Evolutionary conservation across 2,888 invertebrate genomes (phyloP), one percentile per base, ranked within the genome.

Genomic region (Tillus elongatus): DNA sequence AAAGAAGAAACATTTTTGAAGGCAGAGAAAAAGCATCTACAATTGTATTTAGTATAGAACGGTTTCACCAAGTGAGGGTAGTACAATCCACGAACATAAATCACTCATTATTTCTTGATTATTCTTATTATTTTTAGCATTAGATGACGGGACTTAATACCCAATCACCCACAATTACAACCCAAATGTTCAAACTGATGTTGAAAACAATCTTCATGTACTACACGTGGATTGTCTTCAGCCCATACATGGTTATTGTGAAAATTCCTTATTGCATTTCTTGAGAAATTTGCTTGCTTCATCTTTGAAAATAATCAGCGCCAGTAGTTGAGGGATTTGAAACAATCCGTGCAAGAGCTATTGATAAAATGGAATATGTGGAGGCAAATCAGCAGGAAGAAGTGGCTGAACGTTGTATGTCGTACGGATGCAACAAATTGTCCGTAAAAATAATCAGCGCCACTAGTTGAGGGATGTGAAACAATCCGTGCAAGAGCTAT

Each of bases 221-320:
- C 30, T 8, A 8, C 43, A 43, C 46, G 44, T 13, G 40, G 48
- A 38, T 49, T 47, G 30, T 50, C 45, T 16, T 38, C 36, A 15
- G 44, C 40, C 48, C 49, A 52, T 30, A 46, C 36, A 36, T 46
- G 46, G 31, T 30, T 42, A 40, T 50, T 49, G 31, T 48, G 42
- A 13, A 46, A 41, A 34, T 52, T 49, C 16, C 34, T 37, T 38
- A n/a, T n/a, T n/a, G n/a, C n/a, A n/a, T n/a, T n/a, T n/a, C n/a
- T n/a, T n/a, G n/a, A n/a, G n/a, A n/a, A n/a, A n/a, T n/a, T n/a
- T n/a, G n/a, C n/a, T n/a, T n/a, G n/a, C 41, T 37, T 52, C 43
- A 35, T 47, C 45, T 8, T 43, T 46, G 27, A 49, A 51, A 32
- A 47, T 30, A 34, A 48, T 35, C 14, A 33, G 37, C 12, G 24